Evolutionary conservation across 64 coral and sea anemone genomes (phyloP).

Genomic region (Hydrozoanthus tunicans): DNA sequence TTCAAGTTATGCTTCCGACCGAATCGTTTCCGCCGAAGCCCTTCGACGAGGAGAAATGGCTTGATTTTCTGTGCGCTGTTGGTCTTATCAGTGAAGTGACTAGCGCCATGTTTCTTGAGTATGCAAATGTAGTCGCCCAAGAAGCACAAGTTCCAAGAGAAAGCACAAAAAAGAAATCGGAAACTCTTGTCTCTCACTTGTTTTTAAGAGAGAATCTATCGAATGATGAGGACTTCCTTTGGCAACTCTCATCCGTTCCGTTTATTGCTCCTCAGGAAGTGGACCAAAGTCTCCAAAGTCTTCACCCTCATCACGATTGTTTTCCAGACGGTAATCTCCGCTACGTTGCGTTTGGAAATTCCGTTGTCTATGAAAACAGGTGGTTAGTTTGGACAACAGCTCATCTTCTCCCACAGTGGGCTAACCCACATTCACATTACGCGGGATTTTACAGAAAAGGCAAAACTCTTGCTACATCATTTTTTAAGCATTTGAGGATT

Average conservation of each 20-base stretch:
- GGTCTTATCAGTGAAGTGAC: slow-evolving; percentile 56
- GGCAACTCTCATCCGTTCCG: slow-evolving; percentile 5
- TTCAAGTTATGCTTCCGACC: slow-evolving; percentile 41
- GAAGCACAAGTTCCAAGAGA: neutral
- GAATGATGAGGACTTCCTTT: neutral
- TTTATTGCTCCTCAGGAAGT: slow-evolving; percentile 1
- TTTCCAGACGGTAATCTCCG: neutral
- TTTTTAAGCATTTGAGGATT: slow-evolving; percentile 12
- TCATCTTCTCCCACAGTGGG: slow-evolving; percentile 26
- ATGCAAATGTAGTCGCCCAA: slow-evolving; percentile 31
- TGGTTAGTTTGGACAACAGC: slow-evolving; percentile 54
- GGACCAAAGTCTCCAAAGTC: neutral
- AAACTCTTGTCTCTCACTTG: slow-evolving; percentile 17
- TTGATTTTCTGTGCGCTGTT: slow-evolving; percentile 26
- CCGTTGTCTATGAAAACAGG: neutral
- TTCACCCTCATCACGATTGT: slow-evolving; percentile 15
- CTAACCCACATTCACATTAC: neutral
- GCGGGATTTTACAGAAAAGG: neutral
- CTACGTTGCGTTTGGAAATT: slow-evolving; percentile 14
- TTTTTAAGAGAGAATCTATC: slow-evolving; percentile 1
- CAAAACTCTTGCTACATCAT: neutral
- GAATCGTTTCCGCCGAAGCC: slow-evolving; percentile 55
- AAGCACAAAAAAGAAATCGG: neutral
- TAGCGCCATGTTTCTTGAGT: slow-evolving; percentile 17
- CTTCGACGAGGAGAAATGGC: slow-evolving; percentile 19